phyloP scores from a whole-genome alignment of 2,888 invertebrate genomes.

The Dorcus hopei region DNA sequence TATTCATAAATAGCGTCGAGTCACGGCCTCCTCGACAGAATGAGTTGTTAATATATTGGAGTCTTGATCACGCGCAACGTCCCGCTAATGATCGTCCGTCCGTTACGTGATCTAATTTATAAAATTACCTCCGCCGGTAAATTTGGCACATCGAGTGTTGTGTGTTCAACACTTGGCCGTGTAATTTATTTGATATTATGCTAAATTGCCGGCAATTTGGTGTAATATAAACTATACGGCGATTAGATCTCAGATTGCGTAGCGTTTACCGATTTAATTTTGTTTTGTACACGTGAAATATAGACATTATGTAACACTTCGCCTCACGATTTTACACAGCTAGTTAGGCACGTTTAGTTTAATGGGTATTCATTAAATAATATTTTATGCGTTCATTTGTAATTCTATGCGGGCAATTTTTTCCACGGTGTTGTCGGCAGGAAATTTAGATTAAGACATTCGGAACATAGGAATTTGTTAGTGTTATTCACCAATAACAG shows the following conservation, averaged over 20 bases:
- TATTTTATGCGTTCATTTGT: too few relatives aligned
- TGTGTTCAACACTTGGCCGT: conserved; percentile 2
- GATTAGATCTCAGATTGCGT: conserved; percentile 26
- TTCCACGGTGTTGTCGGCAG: too few relatives aligned
- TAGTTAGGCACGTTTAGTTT: too few relatives aligned
- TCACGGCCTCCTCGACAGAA: conserved; percentile 15
- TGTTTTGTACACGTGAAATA: too few relatives aligned
- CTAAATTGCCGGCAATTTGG: conserved; percentile 14
- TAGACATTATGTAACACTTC: too few relatives aligned
- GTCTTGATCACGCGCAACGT: conserved; percentile 18
- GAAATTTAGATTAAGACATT: too few relatives aligned
- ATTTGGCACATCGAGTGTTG: conserved; percentile 21
- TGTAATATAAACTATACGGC: conserved; percentile 13
- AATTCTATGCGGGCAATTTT: too few relatives aligned
- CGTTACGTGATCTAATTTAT: conserved; percentile 31
- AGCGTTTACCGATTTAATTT: too few relatives aligned
- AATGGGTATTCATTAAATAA: too few relatives aligned
- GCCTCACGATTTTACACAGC: too few relatives aligned
- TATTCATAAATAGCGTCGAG: conserved; percentile 16
- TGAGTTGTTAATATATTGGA: conserved; percentile 18
- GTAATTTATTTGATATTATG: conserved; percentile 15
- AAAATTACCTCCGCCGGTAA: conserved; percentile 21
- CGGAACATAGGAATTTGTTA: too few relatives aligned
- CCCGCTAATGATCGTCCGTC: conserved; percentile 24
- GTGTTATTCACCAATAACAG: too few relatives aligned